A percentile compares a stretch with the other conserved stretches of the same genome.
Evolutionary conservation across 2,113 vertebrate species (phyloP).

Genomic region (Riparia riparia): DNA sequence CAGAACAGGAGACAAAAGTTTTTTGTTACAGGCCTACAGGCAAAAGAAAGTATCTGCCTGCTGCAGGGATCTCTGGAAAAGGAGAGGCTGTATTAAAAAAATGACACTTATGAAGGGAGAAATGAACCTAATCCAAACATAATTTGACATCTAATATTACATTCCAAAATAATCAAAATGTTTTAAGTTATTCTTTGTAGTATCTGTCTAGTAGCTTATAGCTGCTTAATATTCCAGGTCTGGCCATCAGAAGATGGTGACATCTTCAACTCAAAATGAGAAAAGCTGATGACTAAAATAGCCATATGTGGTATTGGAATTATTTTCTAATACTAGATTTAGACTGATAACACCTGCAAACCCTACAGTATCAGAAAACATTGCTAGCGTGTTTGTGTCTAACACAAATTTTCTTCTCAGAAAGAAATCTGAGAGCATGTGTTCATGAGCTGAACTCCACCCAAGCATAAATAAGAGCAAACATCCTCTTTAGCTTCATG

Average conservation of each 20-base stretch:
- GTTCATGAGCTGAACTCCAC: not conserved
- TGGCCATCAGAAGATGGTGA: not conserved
- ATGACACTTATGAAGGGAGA: not conserved
- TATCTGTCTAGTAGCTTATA: not conserved
- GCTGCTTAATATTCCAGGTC: not conserved
- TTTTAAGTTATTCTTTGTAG: not conserved
- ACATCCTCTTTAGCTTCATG: not conserved
- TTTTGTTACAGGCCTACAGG: not conserved
- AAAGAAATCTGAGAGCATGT: not conserved
- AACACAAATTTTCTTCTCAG: not conserved
- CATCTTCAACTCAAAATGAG: not conserved
- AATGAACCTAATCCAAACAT: not conserved
- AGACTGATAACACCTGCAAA: not conserved
- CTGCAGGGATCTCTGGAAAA: not conserved
- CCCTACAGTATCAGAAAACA: not conserved
- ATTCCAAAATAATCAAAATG: not conserved
- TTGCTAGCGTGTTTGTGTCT: not conserved
- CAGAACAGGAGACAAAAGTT: not conserved
- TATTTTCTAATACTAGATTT: not conserved
- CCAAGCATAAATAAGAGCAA: not conserved
- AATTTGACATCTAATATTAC: not conserved
- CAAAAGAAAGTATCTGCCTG: not conserved
- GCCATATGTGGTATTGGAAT: not conserved
- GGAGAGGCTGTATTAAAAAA: not conserved
- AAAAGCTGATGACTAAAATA: not conserved